phyloP scores from a whole-genome alignment of 2,797 vertebrate genomes.

The Podarcis siculus region DNA sequence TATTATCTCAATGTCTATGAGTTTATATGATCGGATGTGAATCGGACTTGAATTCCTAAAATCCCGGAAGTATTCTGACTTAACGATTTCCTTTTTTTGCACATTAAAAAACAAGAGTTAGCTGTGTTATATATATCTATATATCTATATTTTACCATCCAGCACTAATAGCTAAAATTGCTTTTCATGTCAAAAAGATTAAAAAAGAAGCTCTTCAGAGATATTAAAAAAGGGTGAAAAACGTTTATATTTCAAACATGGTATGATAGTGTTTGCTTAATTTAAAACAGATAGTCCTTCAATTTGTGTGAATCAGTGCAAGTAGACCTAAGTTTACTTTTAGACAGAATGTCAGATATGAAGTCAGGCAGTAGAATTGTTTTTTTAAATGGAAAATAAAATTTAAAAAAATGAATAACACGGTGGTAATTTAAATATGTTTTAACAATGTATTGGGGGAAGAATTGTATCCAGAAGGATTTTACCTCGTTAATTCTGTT shows the following conservation, averaged over 20 bases:
- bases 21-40: conserved; percentile 81
- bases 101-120: conserved; percentile 79
- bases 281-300: conserved; percentile 78
- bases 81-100: conserved; percentile 80
- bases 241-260: conserved; percentile 78
- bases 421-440: conserved; percentile 87
- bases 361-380: conserved; percentile 89
- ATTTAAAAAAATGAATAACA: conserved; percentile 68
- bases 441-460: conserved; percentile 85
- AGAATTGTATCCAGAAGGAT: conserved; percentile 90
- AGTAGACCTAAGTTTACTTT: conserved; percentile 87
- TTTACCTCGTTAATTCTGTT: conserved; percentile 92
- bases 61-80: conserved; percentile 70
- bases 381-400: conserved; percentile 60
- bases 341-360: conserved; percentile 87
- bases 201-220: conserved; percentile 32
- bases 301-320: conserved; percentile 88
- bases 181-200: conserved; percentile 69
- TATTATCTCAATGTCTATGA: conserved; percentile 91
- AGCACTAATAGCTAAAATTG: conserved; percentile 75
- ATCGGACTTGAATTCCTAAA: conserved; percentile 78
- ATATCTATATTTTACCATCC: conserved; percentile 78
- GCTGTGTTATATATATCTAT: conserved; percentile 75
- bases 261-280: conserved; percentile 78
- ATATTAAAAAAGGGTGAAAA: conserved; percentile 53